Base-by-base conservation (phyloP, 1,140 invertebrate species). In the Micrasema longulum region DNA sequence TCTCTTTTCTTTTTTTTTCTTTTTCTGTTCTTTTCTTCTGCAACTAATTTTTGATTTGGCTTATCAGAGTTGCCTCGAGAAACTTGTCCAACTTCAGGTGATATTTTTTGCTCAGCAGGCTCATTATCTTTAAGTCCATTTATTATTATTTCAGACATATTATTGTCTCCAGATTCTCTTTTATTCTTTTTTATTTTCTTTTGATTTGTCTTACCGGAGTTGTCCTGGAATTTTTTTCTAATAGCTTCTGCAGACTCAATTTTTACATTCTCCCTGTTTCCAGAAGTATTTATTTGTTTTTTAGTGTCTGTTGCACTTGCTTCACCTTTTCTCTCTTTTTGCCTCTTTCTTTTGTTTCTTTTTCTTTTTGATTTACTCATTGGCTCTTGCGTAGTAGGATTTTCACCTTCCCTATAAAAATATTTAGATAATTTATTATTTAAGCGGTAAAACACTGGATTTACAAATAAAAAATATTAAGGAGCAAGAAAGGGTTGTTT, bases 151-250 rank as follows among this genome's bases (percentile, higher is more conserved):
- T 52, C 20, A 14, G 4, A 16, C 43, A n/a, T 14, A 14, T 45
- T 45, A 14, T 16, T 6, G 1, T 14, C n/a, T 14, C 43, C n/a
- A 9, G 18, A 45, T 45, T 45, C 43, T 48, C 72, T 69, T 22
- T 45, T 64, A n/a, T n/a, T n/a, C 14, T 71, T 72, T 66, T 79
- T 78, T 43, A 76, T 78, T 77, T 81, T 79, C 73, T 79, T 75
- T 53, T 53, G 72, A 62, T 72, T 67, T 68, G 48, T 64, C 71
- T 69, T 65, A 73, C 72, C 71, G 57, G 73, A 69, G 68, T 67
- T 69, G 10, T 20, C 57, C 69, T 69, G 73, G 35, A 65, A 63
- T 20, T 79, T 78, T 66, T 74, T 57, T 71, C 64, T 70, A 20
- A 52, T 20, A 52, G 65, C 60, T 26, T 76, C 69, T 18, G 36